Evolutionary conservation across 2,113 vertebrate species (phyloP).

Genomic region (Seriola dumerili): DNA sequence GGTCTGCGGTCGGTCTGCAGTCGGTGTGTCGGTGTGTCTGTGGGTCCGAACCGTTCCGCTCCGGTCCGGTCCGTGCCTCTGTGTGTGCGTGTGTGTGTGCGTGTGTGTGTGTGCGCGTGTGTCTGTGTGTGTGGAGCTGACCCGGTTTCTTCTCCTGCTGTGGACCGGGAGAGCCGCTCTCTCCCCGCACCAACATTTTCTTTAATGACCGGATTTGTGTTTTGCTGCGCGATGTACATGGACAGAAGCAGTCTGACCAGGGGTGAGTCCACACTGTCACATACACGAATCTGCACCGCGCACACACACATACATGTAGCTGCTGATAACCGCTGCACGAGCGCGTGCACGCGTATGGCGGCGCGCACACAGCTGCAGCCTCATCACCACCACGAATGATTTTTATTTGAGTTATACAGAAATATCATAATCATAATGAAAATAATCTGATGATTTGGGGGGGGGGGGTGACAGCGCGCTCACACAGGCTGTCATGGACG

Average conservation of each 20-base stretch:
- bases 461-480: constrained; percentile 34
- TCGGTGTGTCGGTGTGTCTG: constrained; percentile 3
- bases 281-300: background rate
- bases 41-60: constrained; percentile 8
- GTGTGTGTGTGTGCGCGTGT: constrained; percentile 7
- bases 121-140: constrained; percentile 19
- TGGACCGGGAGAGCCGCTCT: constrained; percentile 80
- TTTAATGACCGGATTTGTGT: constrained; percentile 88
- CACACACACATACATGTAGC: background rate
- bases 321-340: background rate
- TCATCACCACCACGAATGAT: background rate
- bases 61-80: background rate
- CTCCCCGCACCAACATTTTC: constrained; percentile 76
- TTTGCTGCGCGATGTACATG: constrained; percentile 90
- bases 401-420: no score
- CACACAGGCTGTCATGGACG: constrained; percentile 34
- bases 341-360: background rate
- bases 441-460: background rate
- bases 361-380: constrained; percentile 35
- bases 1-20: constrained; percentile 35
- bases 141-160: constrained; percentile 66
- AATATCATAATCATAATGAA: background rate
- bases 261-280: constrained; percentile 74
- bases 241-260: constrained; percentile 86
- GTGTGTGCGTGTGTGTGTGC: background rate